Evolutionary conservation across 2,888 invertebrate species (phyloP), one percentile per base, ranked within the genome.

Genomic region (Rhingia rostrata): DNA sequence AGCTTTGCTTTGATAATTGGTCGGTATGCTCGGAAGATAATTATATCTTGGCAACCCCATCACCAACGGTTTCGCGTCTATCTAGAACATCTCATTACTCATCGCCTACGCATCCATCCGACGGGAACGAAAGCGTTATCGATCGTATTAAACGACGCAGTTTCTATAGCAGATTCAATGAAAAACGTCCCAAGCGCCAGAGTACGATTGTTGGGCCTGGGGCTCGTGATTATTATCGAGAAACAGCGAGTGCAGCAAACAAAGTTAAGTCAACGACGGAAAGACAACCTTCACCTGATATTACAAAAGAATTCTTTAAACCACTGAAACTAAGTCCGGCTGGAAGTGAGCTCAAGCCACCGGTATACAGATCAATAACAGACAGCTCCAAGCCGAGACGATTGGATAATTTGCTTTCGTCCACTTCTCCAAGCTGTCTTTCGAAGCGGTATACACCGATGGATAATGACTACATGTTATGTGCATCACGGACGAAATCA

Each of bases 101-200:
- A 0, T 89, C 90, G 30, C 90, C 91, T 33, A 90, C 91, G 0
- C 90, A 90, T 41, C 88, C 88, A 49, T 89, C 90, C 0, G 93
- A 93, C 86, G 93, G 93, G 58, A 92, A 91, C 74, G 96, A 96
- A 89, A 96, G 96, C 78, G 95, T 97, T 49, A 95, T 95, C 64
- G 97, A 97, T 89, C 93, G 97, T 88, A 97, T 97, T 88, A 93
- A 96, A 87, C 93, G 97, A 39, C 97, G 97, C 90, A 97, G 97
- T 90, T 97, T 97, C 92, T 97, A 97, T 89, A 94, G 96, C 10
- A 93, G 97, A 87, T 97, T 97, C 90, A 97, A 97, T 90, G 96
- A 97, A 89, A 95, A 96, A 89, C 95, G 95, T 88, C 94, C 94
- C 86, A 93, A 94, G 79, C 93, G 95, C 86, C 95, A 95, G 88